Percentiles rank a stretch among this genome's conserved stretches.
phyloP scores from a whole-genome alignment of 2,888 invertebrate species.

The Macaria notata region DNA sequence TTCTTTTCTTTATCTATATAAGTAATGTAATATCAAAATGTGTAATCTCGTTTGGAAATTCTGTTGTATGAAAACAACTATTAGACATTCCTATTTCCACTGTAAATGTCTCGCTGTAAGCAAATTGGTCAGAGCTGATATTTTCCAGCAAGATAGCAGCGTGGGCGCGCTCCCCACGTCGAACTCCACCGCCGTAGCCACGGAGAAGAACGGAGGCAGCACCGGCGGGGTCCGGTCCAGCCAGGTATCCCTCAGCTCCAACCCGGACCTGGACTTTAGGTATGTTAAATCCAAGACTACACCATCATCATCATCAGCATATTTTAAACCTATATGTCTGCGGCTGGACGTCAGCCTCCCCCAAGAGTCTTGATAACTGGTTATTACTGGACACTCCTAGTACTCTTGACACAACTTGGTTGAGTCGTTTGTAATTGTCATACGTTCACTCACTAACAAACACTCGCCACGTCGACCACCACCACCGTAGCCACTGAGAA shows the following conservation, averaged over 20 bases:
- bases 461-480: constrained; percentile 91
- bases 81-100: too few relatives aligned
- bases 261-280: constrained; percentile 91
- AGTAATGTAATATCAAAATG: too few relatives aligned
- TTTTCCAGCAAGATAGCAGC: constrained; percentile 81
- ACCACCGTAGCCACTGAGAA: constrained; percentile 79
- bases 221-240: constrained; percentile 86
- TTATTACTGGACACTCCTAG: too few relatives aligned
- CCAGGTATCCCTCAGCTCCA: constrained; percentile 95
- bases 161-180: constrained; percentile 91
- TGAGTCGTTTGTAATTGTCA: too few relatives aligned
- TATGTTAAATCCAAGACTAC: background rate
- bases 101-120: constrained; percentile 19
- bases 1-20: too few relatives aligned
- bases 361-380: too few relatives aligned
- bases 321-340: too few relatives aligned
- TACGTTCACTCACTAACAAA: too few relatives aligned
- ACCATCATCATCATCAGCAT: background rate
- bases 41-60: too few relatives aligned
- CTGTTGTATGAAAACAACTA: too few relatives aligned
- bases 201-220: constrained; percentile 63
- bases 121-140: constrained; percentile 77
- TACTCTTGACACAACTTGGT: too few relatives aligned
- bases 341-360: too few relatives aligned
- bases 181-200: constrained; percentile 85